Percentiles rank a stretch among this genome's conserved stretches.
phyloP scores from a whole-genome alignment of 2,113 vertebrate genomes.

The Pelecanoides urinatrix region DNA sequence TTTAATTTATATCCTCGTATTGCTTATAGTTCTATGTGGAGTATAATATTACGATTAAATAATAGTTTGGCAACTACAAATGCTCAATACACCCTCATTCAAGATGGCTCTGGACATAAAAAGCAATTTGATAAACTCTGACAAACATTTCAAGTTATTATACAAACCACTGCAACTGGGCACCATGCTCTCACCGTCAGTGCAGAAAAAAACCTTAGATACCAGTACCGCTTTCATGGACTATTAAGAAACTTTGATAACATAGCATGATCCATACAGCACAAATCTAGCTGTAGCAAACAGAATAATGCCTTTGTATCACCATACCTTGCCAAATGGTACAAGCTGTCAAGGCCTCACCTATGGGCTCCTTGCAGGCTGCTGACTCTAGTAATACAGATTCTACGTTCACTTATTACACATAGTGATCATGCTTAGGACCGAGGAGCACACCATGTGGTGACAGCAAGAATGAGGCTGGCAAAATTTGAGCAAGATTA shows the following conservation, averaged over 20 bases:
- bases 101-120: background rate
- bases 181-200: background rate
- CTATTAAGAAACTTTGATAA: background rate
- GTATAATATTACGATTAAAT: background rate
- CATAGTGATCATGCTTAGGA: background rate
- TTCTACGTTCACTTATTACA: background rate
- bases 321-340: background rate
- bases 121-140: background rate
- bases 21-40: background rate
- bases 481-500: background rate
- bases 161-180: background rate
- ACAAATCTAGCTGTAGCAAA: background rate
- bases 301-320: background rate
- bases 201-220: background rate
- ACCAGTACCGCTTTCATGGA: background rate
- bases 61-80: background rate
- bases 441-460: accelerated
- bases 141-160: background rate
- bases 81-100: background rate
- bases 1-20: background rate
- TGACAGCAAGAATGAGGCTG: background rate
- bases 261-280: background rate
- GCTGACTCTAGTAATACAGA: background rate
- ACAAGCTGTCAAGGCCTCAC: accelerated
- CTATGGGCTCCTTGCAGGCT: background rate